A percentile compares a stretch with the other conserved stretches of the same genome.
These are phyloP conservation scores for Pygoscelis adeliae DNA, from an alignment of 2,113 vertebrate genomes.

Conservation along the genomic window DNA sequence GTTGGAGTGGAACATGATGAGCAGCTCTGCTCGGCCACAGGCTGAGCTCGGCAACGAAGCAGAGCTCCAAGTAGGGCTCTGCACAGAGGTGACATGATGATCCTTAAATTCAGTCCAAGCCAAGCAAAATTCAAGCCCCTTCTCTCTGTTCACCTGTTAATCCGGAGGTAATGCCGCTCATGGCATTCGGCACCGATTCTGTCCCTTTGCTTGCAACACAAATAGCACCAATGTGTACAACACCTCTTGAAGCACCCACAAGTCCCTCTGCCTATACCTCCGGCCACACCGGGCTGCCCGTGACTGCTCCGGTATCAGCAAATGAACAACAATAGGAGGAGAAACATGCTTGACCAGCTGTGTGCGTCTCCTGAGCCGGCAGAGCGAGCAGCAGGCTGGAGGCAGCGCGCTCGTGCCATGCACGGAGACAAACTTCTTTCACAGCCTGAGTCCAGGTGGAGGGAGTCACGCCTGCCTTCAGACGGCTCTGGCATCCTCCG, in stretches of 20 bases:
- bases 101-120: background rate
- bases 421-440: background rate
- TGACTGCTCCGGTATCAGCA: accelerated
- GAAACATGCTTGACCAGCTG: background rate
- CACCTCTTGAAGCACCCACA: background rate
- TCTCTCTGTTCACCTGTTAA: background rate
- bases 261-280: background rate
- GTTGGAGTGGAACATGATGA: accelerated
- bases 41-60: background rate
- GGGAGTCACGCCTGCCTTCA: background rate
- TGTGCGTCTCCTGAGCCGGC: accelerated
- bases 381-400: background rate
- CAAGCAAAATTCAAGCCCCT: background rate
- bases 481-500: accelerated
- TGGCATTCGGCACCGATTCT: accelerated
- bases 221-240: accelerated
- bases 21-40: background rate
- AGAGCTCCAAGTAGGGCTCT: background rate
- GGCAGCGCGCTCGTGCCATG: accelerated
- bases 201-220: background rate
- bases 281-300: accelerated
- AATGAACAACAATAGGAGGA: background rate
- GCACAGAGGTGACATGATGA: background rate
- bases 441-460: accelerated
- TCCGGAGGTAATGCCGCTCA: accelerated